These are phyloP conservation scores for Glossophaga mutica DNA, from an alignment of 2,797 vertebrate genomes.

Conservation along the genomic window DNA sequence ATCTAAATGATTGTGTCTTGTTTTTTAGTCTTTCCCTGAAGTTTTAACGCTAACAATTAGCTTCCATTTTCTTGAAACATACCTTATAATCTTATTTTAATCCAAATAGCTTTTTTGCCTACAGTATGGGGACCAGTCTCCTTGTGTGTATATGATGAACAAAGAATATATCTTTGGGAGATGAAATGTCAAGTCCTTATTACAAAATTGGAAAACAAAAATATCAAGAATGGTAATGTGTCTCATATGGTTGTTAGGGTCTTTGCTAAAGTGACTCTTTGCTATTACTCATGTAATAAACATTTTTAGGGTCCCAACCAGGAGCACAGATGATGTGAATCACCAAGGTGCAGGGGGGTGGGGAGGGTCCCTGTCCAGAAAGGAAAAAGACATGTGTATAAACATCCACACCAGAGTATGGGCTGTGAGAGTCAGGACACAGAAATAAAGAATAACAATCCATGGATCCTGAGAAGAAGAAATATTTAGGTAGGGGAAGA, in stretches of 20 bases:
- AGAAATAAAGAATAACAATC: neutral
- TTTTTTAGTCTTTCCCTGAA: neutral
- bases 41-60: neutral
- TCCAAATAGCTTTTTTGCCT: neutral
- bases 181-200: neutral
- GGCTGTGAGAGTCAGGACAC: neutral
- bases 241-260: neutral
- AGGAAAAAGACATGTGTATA: neutral
- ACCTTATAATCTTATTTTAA: neutral
- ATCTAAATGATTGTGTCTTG: neutral
- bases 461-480: neutral
- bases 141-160: neutral
- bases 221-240: neutral
- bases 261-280: neutral
- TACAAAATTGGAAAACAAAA: neutral
- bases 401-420: neutral
- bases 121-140: neutral
- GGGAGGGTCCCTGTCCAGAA: neutral
- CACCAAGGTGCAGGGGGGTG: neutral
- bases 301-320: neutral
- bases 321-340: neutral
- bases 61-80: constrained; percentile 5
- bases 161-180: neutral
- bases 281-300: neutral
- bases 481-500: neutral